Evolutionary conservation across 1,140 invertebrate species (phyloP).

Genomic region (Lasaia peninsularis): DNA sequence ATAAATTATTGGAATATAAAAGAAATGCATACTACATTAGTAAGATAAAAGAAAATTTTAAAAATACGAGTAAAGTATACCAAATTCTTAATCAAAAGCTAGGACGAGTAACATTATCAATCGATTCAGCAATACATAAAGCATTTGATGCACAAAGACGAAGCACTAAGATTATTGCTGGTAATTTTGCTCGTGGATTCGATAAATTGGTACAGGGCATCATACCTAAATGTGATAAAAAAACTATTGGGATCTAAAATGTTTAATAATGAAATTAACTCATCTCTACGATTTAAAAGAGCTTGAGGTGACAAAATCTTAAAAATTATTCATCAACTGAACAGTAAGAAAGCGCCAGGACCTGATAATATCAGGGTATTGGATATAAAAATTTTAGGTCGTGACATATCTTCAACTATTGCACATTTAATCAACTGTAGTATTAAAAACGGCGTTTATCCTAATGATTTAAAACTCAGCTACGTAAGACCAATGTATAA

Average conservation of each 20-base stretch:
- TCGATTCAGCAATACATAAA: background rate
- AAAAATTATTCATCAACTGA: slow-evolving; percentile 28
- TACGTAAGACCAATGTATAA: slow-evolving; percentile 33
- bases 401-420: slow-evolving; percentile 21
- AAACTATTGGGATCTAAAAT: background rate
- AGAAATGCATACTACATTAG: slow-evolving; percentile 31
- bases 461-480: slow-evolving; percentile 25
- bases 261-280: slow-evolving; percentile 8
- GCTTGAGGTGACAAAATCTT: slow-evolving; percentile 17
- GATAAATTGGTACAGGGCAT: slow-evolving; percentile 19
- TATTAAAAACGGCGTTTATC: slow-evolving; percentile 23
- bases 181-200: slow-evolving; percentile 28
- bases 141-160: background rate
- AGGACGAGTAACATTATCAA: background rate
- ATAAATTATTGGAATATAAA: slow-evolving; percentile 31
- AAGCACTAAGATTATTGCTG: slow-evolving; percentile 16
- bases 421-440: slow-evolving; percentile 31
- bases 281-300: slow-evolving; percentile 29
- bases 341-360: slow-evolving; percentile 28
- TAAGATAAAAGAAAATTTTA: slow-evolving; percentile 28
- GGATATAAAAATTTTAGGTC: slow-evolving; percentile 24
- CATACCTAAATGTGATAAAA: slow-evolving; percentile 21
- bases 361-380: slow-evolving; percentile 27
- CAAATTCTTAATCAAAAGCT: background rate
- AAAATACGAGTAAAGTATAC: slow-evolving; percentile 7